Evolutionary conservation across 2,888 invertebrate genomes (phyloP).

Genomic region (Craniophora ligustri): DNA sequence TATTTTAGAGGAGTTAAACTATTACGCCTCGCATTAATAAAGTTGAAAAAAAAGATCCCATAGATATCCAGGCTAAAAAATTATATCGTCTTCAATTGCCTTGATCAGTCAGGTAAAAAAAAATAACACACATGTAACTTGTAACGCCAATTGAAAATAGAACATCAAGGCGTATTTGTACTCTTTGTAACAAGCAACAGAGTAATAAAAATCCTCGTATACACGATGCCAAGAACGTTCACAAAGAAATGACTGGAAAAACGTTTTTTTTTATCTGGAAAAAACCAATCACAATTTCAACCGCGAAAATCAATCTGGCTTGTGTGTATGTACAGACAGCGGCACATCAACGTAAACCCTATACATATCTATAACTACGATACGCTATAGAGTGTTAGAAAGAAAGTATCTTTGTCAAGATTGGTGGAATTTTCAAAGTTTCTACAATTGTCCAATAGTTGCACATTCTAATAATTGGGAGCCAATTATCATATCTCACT

Average conservation of each 20-base stretch:
- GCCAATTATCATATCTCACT: no score
- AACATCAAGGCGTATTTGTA: conserved; percentile 24
- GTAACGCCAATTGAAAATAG: conserved; percentile 24
- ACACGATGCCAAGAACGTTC: conserved; percentile 10
- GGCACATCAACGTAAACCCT: no score
- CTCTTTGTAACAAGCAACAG: conserved; percentile 18
- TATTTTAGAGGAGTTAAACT: no score
- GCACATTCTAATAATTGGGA: no score
- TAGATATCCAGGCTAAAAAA: neutral
- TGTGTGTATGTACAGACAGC: conserved; percentile 1
- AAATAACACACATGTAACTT: conserved; percentile 29
- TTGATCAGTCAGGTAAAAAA: neutral
- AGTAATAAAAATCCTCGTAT: conserved; percentile 28
- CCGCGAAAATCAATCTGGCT: conserved; percentile 44
- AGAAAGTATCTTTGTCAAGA: no score
- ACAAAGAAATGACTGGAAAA: conserved; percentile 14
- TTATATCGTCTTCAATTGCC: neutral
- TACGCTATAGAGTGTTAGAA: no score
- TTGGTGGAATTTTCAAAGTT: no score
- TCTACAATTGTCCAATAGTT: no score
- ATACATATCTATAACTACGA: no score
- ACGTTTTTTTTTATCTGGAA: conserved; percentile 34
- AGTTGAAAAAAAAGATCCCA: no score
- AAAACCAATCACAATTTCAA: conserved; percentile 42
- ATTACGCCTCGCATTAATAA: no score